Evolutionary conservation across 2,888 invertebrate species (phyloP).

Genomic region (Cryptops parisi): DNA sequence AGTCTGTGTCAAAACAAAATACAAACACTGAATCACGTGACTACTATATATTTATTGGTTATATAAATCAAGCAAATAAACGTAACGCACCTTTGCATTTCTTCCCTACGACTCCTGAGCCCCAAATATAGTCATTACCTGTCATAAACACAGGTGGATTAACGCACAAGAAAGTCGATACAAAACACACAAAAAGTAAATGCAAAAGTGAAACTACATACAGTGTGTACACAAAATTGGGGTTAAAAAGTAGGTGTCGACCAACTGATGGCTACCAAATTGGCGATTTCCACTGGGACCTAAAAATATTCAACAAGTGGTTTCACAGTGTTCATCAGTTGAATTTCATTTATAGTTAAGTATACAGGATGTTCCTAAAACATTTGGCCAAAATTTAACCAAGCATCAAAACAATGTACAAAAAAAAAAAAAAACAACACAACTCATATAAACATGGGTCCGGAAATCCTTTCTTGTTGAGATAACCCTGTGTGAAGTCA

Average conservation of each 20-base stretch:
- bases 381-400: background rate
- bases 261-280: slow-evolving; percentile 32
- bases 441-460: background rate
- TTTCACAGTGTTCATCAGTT: no score
- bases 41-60: no score
- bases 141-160: no score
- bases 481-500: no score
- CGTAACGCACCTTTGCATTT: slow-evolving; percentile 49
- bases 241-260: slow-evolving; percentile 39
- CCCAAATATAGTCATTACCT: slow-evolving; percentile 52
- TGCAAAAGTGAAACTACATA: slow-evolving; percentile 32
- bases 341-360: no score
- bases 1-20: slow-evolving; percentile 39
- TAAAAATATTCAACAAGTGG: no score
- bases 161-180: background rate
- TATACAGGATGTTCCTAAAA: no score
- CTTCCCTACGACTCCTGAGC: slow-evolving; percentile 42
- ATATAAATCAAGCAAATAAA: no score
- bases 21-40: no score
- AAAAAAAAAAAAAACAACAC: background rate
- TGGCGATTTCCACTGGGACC: background rate
- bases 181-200: slow-evolving; percentile 19
- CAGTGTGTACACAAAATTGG: slow-evolving; percentile 42
- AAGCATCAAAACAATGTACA: background rate
- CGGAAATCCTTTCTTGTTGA: no score